phyloP scores from a whole-genome alignment of 2,113 vertebrate genomes.

The Elephantulus edwardii region DNA sequence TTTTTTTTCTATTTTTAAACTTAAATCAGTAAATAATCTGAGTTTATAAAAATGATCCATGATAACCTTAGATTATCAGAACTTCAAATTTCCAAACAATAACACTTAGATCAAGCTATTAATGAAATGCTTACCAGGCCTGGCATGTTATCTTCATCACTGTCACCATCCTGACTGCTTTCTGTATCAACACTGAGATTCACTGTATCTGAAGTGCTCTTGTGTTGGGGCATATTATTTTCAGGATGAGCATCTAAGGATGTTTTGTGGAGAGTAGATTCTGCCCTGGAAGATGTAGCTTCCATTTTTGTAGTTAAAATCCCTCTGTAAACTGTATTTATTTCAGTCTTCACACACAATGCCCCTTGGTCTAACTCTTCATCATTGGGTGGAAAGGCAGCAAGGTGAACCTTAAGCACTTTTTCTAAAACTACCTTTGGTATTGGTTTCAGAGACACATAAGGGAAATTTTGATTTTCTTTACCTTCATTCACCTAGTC shows the following conservation, averaged over 20 bases:
- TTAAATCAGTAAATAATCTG: constrained; percentile 21
- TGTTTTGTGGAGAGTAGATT: constrained; percentile 39
- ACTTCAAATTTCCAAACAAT: constrained; percentile 30
- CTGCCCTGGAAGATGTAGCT: constrained; percentile 31
- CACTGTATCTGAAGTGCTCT: background rate
- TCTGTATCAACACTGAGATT: background rate
- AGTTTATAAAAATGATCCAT: background rate
- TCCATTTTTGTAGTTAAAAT: constrained; percentile 60
- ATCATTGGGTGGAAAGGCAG: constrained; percentile 68
- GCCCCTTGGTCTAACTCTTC: constrained; percentile 25
- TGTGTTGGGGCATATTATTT: background rate
- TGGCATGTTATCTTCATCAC: constrained; percentile 53
- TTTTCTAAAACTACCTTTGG: constrained; percentile 58
- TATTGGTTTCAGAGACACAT: constrained; percentile 26
- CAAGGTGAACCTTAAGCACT: constrained; percentile 59
- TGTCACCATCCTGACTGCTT: constrained; percentile 55
- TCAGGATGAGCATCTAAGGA: background rate
- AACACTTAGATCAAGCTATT: constrained; percentile 2
- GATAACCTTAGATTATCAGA: constrained; percentile 32
- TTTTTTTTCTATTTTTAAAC: constrained; percentile 8
- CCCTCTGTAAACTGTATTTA: constrained; percentile 27
- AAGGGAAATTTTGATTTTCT: constrained; percentile 43
- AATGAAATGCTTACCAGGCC: constrained; percentile 71
- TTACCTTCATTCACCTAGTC: constrained; percentile 72
- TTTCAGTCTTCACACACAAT: constrained; percentile 41